Percentiles rank a stretch among this genome's conserved stretches.
Conservation (phyloP, 53 echinoderm and acorn worm genomes). For the Astropecten irregularis region DNA sequence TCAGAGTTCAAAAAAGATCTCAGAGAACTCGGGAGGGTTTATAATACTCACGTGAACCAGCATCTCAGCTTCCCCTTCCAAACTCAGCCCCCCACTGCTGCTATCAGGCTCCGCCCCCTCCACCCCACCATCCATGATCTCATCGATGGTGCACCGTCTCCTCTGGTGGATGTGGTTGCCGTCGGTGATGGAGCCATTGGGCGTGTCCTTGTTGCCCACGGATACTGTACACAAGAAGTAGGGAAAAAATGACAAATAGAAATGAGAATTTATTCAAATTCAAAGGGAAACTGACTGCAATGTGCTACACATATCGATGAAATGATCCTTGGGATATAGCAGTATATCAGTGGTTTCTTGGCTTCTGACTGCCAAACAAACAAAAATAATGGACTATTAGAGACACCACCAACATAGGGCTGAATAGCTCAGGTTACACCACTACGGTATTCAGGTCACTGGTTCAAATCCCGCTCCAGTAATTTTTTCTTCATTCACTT, state of each 20-base stretch:
- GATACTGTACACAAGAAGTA: constrained; percentile 31
- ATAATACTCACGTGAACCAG: constrained; percentile 62
- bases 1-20: no score
- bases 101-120: constrained; percentile 28
- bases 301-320: no score
- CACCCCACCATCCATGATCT: neutral
- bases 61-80: constrained; percentile 68
- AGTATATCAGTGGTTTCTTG: no score
- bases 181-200: constrained; percentile 12
- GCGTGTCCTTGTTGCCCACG: constrained; percentile 13
- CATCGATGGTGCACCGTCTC: neutral
- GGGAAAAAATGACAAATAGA: neutral
- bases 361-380: no score
- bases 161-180: constrained; percentile 17
- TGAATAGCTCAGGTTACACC: no score
- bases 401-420: no score
- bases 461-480: no score
- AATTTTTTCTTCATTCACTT: no score
- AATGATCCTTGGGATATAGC: no score
- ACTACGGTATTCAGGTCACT: no score
- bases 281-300: neutral
- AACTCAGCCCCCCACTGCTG: constrained; percentile 14
- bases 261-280: neutral
- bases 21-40: no score
- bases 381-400: no score